A percentile compares a stretch with the other conserved stretches of the same genome.
Evolutionary conservation across 2,797 vertebrate species (phyloP).

Genomic region (Rousettus madagascariensis): DNA sequence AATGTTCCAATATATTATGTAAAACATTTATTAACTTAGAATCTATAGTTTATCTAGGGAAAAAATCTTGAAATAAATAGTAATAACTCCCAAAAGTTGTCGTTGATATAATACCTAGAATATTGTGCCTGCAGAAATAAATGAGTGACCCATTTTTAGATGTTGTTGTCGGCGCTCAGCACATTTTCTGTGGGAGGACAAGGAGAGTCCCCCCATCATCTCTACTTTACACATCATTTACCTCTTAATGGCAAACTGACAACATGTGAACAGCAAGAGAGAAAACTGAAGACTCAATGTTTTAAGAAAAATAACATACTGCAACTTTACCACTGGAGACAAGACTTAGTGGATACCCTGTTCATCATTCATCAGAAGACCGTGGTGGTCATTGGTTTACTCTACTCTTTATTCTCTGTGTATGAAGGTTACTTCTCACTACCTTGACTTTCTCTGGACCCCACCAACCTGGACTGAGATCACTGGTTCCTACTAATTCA

Average conservation of each 20-base stretch:
- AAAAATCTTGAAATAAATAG: neutral
- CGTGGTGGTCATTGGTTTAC: neutral
- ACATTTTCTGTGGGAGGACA: slow-evolving; percentile 3
- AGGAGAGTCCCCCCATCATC: neutral
- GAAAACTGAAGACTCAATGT: neutral
- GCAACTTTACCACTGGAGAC: neutral
- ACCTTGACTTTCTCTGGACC: neutral
- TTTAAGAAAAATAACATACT: neutral
- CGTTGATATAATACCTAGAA: neutral
- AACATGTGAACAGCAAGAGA: neutral
- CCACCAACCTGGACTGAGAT: neutral
- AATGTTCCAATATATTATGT: slow-evolving; percentile 6
- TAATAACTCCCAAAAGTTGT: neutral
- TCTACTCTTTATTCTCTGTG: neutral
- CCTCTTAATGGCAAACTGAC: neutral
- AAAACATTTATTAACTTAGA: neutral
- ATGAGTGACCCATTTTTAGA: neutral
- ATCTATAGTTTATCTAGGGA: neutral
- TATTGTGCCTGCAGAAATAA: neutral
- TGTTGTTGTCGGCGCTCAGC: neutral
- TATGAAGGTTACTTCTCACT: neutral
- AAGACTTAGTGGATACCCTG: neutral
- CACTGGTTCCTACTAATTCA: neutral
- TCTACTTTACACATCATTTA: neutral
- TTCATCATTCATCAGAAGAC: neutral